Conservation (phyloP, 37 sponge, comb jelly and placozoan genomes). For the Tethya wilhelma region DNA sequence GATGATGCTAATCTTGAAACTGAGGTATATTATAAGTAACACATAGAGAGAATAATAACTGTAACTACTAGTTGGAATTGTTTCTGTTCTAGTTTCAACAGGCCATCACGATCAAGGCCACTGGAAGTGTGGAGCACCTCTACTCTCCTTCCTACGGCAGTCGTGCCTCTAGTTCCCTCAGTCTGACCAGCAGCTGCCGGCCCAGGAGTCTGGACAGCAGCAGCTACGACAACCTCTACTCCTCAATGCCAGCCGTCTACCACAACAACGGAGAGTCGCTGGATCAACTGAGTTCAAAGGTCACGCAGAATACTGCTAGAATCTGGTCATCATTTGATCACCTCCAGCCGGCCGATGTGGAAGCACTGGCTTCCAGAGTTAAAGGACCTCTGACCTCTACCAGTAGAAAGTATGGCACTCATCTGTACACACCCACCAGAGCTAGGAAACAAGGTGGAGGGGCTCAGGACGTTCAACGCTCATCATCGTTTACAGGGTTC, state of each 20-base stretch:
- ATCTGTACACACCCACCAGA: neutral
- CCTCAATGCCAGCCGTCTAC: slow-evolving; percentile 11
- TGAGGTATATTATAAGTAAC: slow-evolving; percentile 7
- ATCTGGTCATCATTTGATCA: neutral
- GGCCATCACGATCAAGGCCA: neutral
- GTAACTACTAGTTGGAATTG: neutral
- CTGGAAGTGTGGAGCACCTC: slow-evolving; percentile 31
- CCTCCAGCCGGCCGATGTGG: neutral
- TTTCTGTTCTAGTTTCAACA: neutral
- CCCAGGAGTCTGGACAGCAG: neutral
- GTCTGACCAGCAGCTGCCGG: neutral
- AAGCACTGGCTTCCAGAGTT: neutral
- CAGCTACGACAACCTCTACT: neutral
- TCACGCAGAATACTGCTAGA: neutral
- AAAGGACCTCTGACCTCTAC: neutral
- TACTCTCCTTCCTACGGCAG: slow-evolving; percentile 33
- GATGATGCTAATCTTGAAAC: slow-evolving; percentile 35
- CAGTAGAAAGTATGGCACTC: neutral
- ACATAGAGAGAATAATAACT: neutral
- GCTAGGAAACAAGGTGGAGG: neutral
- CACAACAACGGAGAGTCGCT: no score
- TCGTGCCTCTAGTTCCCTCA: slow-evolving; percentile 15
- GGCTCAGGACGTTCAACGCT: neutral
- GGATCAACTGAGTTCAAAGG: no score
- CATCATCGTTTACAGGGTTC: neutral